Evolutionary conservation across 2,888 invertebrate genomes (phyloP).

Genomic region (Lingula anatina): DNA sequence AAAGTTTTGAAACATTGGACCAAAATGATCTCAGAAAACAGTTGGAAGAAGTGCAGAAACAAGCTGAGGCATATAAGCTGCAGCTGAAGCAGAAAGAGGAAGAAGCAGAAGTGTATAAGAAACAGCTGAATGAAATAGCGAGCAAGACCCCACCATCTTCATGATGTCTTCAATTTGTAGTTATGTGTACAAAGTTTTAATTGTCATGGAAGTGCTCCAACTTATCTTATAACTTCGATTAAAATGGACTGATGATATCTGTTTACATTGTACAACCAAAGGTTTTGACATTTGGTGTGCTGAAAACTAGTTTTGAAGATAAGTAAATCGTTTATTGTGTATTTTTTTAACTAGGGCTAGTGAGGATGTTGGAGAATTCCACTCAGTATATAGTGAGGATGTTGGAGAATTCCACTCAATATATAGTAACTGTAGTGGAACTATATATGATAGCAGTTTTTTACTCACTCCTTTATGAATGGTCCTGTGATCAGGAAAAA

Average conservation of each 20-base stretch:
- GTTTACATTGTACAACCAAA: too few relatives aligned
- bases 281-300: too few relatives aligned
- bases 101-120: conserved; percentile 37
- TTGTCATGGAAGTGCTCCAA: not conserved
- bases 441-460: not conserved
- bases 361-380: too few relatives aligned
- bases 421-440: not conserved
- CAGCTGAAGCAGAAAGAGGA: conserved; percentile 34
- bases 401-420: not conserved
- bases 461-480: not conserved
- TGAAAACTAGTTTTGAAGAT: too few relatives aligned
- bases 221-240: not conserved
- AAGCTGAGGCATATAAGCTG: conserved; percentile 34
- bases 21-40: conserved; percentile 27
- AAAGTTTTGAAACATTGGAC: too few relatives aligned
- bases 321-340: too few relatives aligned
- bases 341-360: too few relatives aligned
- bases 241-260: not conserved
- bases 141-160: too few relatives aligned
- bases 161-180: too few relatives aligned
- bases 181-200: too few relatives aligned
- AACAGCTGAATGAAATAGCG: conserved; percentile 22
- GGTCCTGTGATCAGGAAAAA: too few relatives aligned
- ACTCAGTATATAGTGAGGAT: too few relatives aligned
- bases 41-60: conserved; percentile 31